Conservation (phyloP, 2,113 vertebrate species). For the Sitta europaea region DNA sequence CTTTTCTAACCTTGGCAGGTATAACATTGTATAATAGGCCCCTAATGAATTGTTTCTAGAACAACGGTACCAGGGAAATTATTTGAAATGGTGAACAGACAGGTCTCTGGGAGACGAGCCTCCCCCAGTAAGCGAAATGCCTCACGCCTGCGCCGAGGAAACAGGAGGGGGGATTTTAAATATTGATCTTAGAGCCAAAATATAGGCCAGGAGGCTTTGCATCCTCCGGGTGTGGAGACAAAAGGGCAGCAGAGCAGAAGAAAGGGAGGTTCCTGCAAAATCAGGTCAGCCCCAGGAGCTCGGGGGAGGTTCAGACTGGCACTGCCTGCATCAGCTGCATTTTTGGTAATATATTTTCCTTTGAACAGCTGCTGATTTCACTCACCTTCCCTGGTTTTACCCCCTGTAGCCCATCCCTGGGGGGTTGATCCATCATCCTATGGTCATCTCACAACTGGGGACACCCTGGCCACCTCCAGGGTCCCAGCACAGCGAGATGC, state of each 20-base stretch:
- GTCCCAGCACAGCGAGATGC: fast-evolving
- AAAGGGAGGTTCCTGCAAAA: constrained; percentile 37
- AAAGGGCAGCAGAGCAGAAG: background rate
- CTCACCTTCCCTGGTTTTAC: background rate
- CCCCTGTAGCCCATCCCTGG: fast-evolving
- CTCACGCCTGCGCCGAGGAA: background rate
- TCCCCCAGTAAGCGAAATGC: background rate
- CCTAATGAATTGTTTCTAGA: constrained; percentile 61
- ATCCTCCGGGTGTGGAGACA: background rate
- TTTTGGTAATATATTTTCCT: background rate
- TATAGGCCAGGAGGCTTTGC: constrained; percentile 11
- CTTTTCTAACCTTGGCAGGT: constrained; percentile 44
- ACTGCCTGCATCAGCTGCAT: background rate
- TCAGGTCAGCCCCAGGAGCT: constrained; percentile 24
- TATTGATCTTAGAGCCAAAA: constrained; percentile 54
- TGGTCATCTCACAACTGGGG: fast-evolving
- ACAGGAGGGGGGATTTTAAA: background rate
- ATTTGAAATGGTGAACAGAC: constrained; percentile 40
- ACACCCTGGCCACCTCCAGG: background rate
- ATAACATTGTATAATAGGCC: constrained; percentile 34
- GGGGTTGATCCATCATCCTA: background rate
- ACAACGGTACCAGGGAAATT: background rate
- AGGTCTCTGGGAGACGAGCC: background rate
- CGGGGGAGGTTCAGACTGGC: background rate
- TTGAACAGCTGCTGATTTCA: background rate